A percentile compares a stretch with the other conserved stretches of the same genome.
These are phyloP conservation scores for Resseliella maxima DNA, from an alignment of 2,888 invertebrate genomes.

Conservation along the genomic window DNA sequence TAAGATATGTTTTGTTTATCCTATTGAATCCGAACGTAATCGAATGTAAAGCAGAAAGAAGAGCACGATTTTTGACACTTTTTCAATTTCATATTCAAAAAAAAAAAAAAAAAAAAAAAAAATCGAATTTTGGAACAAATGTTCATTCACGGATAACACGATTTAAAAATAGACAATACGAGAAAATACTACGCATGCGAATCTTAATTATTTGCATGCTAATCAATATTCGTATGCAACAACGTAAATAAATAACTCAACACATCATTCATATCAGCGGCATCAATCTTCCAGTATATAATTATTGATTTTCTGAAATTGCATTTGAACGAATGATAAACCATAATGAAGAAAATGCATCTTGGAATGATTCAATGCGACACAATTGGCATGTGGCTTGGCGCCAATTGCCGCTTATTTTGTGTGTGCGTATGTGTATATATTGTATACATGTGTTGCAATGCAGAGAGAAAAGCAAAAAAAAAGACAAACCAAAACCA, in stretches of 20 bases:
- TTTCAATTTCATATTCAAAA: too few species aligned
- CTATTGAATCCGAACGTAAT: too few species aligned
- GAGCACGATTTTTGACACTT: too few species aligned
- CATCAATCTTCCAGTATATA: not conserved
- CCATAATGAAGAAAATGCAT: conserved; percentile 46
- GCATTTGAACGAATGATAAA: conserved; percentile 22
- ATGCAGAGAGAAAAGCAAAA: not conserved
- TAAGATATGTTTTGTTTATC: too few species aligned
- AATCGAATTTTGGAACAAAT: not conserved
- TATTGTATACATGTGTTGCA: not conserved
- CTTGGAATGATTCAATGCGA: conserved; percentile 54
- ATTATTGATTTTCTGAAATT: conserved; percentile 45
- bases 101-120: too few species aligned
- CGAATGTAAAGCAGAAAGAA: too few species aligned
- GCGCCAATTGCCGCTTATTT: conserved; percentile 1
- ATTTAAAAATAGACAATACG: not conserved
- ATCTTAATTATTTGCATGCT: not conserved
- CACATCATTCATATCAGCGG: conserved; percentile 25
- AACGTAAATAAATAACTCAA: conserved; percentile 15
- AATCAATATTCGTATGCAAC: not conserved
- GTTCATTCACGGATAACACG: not conserved
- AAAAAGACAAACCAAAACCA: not conserved
- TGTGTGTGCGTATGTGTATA: not conserved
- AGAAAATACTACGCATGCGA: not conserved
- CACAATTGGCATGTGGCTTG: conserved; percentile 53